Conservation (phyloP, 2,113 vertebrate genomes). For the Montifringilla adamsi region DNA sequence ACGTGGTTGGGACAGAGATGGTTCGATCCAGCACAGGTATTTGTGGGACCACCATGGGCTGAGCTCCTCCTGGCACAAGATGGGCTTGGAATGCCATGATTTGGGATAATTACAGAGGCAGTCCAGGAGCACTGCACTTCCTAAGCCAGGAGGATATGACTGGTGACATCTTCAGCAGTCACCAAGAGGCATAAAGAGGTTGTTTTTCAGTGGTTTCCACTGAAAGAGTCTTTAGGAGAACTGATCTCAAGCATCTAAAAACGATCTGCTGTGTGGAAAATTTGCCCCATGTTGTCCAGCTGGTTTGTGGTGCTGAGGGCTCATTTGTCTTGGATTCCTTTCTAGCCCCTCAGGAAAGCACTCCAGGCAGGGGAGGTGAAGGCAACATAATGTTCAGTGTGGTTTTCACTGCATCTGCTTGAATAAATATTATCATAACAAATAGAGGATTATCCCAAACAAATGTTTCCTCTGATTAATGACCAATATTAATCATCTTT, state of each 20-base stretch:
- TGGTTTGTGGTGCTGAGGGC: neutral
- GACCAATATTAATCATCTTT: slow-evolving; percentile 57
- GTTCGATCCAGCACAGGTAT: slow-evolving; percentile 98
- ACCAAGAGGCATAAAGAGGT: neutral
- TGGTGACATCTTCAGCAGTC: neutral
- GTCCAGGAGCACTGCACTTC: neutral
- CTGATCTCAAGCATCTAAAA: neutral
- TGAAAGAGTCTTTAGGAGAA: neutral
- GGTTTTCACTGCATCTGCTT: slow-evolving; percentile 46
- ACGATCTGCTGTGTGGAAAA: neutral
- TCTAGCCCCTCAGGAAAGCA: neutral
- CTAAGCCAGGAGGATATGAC: neutral
- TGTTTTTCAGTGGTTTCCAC: neutral
- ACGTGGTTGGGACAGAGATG: slow-evolving; percentile 93
- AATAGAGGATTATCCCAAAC: slow-evolving; percentile 44
- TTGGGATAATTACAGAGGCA: neutral
- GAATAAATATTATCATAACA: slow-evolving; percentile 47
- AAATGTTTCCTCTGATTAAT: slow-evolving; percentile 64
- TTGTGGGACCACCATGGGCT: neutral
- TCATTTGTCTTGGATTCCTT: slow-evolving; percentile 36
- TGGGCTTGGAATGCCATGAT: neutral
- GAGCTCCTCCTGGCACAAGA: neutral
- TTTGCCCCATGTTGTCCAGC: neutral
- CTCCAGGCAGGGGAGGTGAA: neutral
- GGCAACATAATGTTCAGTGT: neutral